Conservation (phyloP, 2,113 vertebrate species). For the Passer montanus region DNA sequence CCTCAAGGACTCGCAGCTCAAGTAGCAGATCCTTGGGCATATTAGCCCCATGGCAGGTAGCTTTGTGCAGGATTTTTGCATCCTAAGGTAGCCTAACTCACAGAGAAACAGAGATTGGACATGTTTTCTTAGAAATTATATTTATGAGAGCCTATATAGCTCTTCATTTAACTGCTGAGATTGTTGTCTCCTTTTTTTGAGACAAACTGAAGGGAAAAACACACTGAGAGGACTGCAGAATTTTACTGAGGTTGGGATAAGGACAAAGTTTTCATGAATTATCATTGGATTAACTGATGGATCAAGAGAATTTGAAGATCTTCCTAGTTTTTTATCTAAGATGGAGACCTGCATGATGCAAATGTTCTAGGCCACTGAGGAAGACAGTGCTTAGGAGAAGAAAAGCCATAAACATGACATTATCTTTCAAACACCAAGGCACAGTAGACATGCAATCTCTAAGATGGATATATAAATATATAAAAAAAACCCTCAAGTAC, state of each 20-base stretch:
- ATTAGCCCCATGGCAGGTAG: neutral
- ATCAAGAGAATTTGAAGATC: neutral
- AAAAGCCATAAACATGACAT: neutral
- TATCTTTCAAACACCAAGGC: neutral
- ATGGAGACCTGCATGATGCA: neutral
- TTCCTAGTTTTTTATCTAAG: neutral
- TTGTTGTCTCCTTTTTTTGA: neutral
- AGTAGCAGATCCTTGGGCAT: neutral
- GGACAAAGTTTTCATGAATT: neutral
- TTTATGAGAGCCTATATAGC: rapidly evolving
- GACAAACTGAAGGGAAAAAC: neutral
- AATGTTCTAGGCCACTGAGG: neutral
- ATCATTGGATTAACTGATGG: neutral
- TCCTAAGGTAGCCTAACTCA: neutral
- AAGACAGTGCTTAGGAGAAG: neutral
- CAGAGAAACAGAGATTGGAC: neutral
- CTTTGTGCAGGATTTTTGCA: neutral
- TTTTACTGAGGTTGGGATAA: neutral
- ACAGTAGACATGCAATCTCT: neutral
- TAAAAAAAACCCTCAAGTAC: neutral
- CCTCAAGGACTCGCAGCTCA: neutral
- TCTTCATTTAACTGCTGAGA: neutral
- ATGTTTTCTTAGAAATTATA: neutral
- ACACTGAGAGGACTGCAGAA: neutral
- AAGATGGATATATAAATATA: neutral